Evolutionary conservation across 2,888 invertebrate genomes (phyloP).

Genomic region (Harpalus rufipes): DNA sequence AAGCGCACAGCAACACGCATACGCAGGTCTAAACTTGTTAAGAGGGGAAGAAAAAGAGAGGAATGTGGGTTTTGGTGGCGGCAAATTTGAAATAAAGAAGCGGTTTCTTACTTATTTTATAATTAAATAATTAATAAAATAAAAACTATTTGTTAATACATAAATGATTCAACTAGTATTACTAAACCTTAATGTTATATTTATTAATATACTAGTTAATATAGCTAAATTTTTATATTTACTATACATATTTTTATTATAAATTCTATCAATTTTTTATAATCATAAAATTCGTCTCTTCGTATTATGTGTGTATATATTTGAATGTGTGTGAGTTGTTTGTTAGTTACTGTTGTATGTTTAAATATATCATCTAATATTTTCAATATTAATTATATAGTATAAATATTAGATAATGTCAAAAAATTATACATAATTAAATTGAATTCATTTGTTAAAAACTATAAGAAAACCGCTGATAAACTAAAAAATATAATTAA

Average conservation of each 20-base stretch:
- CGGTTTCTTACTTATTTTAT: background rate
- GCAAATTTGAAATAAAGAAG: background rate
- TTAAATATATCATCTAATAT: background rate
- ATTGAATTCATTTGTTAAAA: too few relatives aligned
- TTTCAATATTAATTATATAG: background rate
- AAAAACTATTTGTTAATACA: background rate
- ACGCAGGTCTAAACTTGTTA: constrained; percentile 86
- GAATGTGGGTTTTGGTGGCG: background rate
- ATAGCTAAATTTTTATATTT: background rate
- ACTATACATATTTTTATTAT: background rate
- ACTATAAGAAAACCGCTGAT: background rate
- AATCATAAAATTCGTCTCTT: background rate
- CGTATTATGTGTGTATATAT: background rate
- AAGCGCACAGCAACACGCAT: constrained; percentile 90
- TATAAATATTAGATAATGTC: background rate
- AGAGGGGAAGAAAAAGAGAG: constrained; percentile 56
- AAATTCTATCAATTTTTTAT: background rate
- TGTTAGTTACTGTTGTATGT: background rate
- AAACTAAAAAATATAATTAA: constrained; percentile 23
- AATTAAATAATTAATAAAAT: background rate
- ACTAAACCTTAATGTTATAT: background rate
- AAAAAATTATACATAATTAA: too few relatives aligned
- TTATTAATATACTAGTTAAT: background rate
- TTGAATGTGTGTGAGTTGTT: background rate
- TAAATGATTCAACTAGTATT: background rate